Conservation (phyloP, 64 coral and sea anemone species). For the Catalaphyllia jardinei region DNA sequence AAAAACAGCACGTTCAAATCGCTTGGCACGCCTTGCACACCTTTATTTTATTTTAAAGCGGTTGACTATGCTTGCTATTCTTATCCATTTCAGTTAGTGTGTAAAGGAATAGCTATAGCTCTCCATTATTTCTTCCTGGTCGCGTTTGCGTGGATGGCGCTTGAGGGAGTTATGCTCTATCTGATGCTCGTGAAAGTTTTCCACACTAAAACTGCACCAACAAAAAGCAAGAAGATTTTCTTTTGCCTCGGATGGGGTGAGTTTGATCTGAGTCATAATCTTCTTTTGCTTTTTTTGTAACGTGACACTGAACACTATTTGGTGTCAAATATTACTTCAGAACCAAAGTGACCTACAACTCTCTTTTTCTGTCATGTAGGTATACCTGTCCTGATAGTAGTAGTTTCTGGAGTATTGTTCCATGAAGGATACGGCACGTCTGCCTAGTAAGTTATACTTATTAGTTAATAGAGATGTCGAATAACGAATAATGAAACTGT, state of each 20-base stretch:
- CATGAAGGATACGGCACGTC: conserved; percentile 32
- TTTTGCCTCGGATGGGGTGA: conserved; percentile 80
- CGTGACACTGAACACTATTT: background rate
- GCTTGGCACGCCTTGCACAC: too few relatives aligned
- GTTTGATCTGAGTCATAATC: background rate
- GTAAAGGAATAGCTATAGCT: conserved; percentile 73
- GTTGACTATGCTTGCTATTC: background rate
- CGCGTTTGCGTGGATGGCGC: conserved; percentile 85
- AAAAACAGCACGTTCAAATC: too few relatives aligned
- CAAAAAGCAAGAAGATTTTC: conserved; percentile 77
- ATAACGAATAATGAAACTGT: background rate
- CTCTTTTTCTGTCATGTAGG: background rate
- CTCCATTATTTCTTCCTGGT: conserved; percentile 82
- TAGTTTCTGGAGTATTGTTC: conserved; percentile 20
- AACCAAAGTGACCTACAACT: background rate
- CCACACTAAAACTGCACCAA: conserved; percentile 62
- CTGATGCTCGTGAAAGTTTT: conserved; percentile 90
- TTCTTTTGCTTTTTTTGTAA: background rate
- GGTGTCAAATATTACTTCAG: too few relatives aligned
- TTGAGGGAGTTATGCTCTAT: conserved; percentile 83
- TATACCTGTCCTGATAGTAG: conserved; percentile 28
- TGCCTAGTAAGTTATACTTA: background rate
- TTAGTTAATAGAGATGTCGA: background rate
- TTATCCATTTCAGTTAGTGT: conserved; percentile 38
- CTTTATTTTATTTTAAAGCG: too few relatives aligned